Evolutionary conservation across 1,140 invertebrate genomes (phyloP).

Genomic region (Euglossa dilemma): DNA sequence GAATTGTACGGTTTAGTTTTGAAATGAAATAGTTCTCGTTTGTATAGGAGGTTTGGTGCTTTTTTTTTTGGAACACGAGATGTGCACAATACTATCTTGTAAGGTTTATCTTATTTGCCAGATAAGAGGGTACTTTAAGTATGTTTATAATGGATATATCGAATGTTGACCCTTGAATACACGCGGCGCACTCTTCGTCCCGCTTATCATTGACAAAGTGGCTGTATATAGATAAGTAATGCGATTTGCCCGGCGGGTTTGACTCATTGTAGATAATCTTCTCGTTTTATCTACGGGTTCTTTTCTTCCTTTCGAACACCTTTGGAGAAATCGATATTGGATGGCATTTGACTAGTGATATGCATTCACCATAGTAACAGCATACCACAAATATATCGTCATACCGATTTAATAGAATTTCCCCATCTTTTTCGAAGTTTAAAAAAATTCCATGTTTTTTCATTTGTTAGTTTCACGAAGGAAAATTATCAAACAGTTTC

Average conservation of each 20-base stretch:
- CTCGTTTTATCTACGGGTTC: neutral
- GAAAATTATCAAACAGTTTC: no score
- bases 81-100: neutral
- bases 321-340: neutral
- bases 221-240: conserved; percentile 29
- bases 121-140: neutral
- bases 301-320: neutral
- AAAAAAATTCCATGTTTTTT: neutral
- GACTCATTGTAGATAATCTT: neutral
- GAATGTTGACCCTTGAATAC: neutral
- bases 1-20: neutral
- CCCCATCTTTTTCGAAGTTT: neutral
- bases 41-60: no score
- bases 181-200: neutral
- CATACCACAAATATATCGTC: neutral
- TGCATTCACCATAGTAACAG: neutral
- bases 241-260: neutral
- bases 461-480: no score
- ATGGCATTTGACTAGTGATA: neutral
- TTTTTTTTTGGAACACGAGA: neutral
- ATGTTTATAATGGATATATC: neutral
- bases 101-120: neutral
- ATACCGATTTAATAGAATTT: neutral
- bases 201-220: conserved; percentile 15
- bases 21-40: neutral